Percentiles rank a stretch among this genome's conserved stretches.
These are phyloP conservation scores for Pipistrellus pipistrellus DNA, from an alignment of 2,797 vertebrate species.

Conservation along the genomic window DNA sequence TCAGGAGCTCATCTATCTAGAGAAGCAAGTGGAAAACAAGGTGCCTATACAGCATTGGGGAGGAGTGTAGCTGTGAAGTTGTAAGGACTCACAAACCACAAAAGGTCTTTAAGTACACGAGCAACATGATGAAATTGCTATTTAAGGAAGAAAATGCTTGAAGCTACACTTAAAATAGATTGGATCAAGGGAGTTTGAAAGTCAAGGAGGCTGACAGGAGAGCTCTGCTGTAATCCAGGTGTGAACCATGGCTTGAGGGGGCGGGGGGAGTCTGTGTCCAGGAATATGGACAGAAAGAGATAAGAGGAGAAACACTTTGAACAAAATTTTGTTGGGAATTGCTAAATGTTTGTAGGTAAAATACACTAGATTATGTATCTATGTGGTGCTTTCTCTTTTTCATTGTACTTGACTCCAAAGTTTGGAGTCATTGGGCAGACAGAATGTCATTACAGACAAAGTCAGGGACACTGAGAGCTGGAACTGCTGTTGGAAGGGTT, in stretches of 20 bases:
- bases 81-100: conserved; percentile 61
- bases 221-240: conserved; percentile 34
- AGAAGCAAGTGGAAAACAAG: conserved; percentile 55
- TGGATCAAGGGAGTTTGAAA: conserved; percentile 70
- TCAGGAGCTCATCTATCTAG: conserved; percentile 24
- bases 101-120: conserved; percentile 70
- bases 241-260: not conserved
- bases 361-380: not conserved
- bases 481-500: not conserved
- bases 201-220: conserved; percentile 60
- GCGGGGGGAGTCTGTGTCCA: not conserved
- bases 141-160: conserved; percentile 79
- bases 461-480: too few species aligned
- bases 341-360: not conserved
- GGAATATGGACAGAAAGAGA: not conserved
- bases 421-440: not conserved
- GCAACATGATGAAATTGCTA: conserved; percentile 69
- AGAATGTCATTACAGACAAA: not conserved
- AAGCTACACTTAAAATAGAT: conserved; percentile 81
- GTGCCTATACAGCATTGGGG: not conserved
- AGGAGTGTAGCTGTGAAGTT: conserved; percentile 62
- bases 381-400: not conserved
- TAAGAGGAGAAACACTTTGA: not conserved
- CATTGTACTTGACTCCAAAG: not conserved
- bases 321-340: not conserved